These are phyloP conservation scores for Melanargia galathea DNA, from an alignment of 2,888 invertebrate genomes.

Conservation along the genomic window DNA sequence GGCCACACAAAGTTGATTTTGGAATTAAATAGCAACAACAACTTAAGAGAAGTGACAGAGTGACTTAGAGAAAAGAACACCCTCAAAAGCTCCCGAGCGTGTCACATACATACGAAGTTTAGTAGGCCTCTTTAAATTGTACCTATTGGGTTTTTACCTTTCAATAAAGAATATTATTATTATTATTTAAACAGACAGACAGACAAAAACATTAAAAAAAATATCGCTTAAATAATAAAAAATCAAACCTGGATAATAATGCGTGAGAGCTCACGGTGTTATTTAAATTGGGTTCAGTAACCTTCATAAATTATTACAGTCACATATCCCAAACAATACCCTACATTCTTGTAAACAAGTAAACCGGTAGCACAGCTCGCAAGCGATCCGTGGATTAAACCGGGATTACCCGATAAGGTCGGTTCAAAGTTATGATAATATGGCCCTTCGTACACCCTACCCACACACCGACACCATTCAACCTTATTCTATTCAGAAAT, in stretches of 20 bases:
- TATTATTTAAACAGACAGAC: too few species aligned
- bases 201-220: too few species aligned
- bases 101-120: too few species aligned
- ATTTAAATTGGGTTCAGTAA: slow-evolving; percentile 1
- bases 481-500: background rate
- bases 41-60: too few species aligned
- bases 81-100: too few species aligned
- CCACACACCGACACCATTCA: slow-evolving; percentile 41
- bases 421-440: slow-evolving; percentile 78
- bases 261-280: background rate
- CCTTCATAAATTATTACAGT: slow-evolving; percentile 17
- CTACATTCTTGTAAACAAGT: slow-evolving; percentile 35
- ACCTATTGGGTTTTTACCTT: too few species aligned
- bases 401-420: slow-evolving; percentile 54
- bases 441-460: slow-evolving; percentile 51
- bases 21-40: too few species aligned
- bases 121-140: too few species aligned
- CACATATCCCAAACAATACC: slow-evolving; percentile 25
- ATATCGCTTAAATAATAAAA: background rate
- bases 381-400: slow-evolving; percentile 56
- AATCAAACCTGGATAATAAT: background rate
- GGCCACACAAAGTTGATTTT: too few species aligned
- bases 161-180: too few species aligned
- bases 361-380: slow-evolving; percentile 36
- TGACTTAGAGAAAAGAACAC: too few species aligned